phyloP scores from a whole-genome alignment of 2,797 vertebrate genomes.

The Micropoecilia bifurca region DNA sequence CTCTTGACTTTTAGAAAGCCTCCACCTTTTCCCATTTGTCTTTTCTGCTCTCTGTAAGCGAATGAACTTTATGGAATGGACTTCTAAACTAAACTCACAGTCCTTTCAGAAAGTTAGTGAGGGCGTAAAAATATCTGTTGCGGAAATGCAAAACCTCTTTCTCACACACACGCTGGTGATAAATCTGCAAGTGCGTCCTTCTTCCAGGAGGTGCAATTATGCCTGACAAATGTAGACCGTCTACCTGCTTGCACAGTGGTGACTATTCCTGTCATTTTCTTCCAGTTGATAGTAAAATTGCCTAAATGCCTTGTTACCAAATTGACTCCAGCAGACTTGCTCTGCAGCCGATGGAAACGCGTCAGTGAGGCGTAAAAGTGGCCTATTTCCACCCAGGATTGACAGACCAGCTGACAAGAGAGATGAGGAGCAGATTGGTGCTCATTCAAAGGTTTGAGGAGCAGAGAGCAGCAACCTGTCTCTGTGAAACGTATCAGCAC shows the following conservation, averaged over 20 bases:
- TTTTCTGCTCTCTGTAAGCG: neutral
- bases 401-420: slow-evolving; percentile 48
- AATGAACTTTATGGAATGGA: neutral
- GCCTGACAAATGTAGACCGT: neutral
- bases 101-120: neutral
- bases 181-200: neutral
- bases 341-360: slow-evolving; percentile 20
- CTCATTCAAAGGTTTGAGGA: slow-evolving; percentile 31
- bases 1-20: neutral
- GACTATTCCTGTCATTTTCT: slow-evolving; percentile 10
- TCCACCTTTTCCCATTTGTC: neutral
- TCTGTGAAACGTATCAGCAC: slow-evolving; percentile 20
- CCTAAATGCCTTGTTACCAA: neutral
- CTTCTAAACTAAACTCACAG: neutral
- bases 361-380: slow-evolving; percentile 29
- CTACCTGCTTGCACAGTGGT: neutral
- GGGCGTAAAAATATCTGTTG: neutral
- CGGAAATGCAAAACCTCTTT: neutral
- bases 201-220: neutral
- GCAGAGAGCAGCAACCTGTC: slow-evolving; percentile 44
- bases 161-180: neutral
- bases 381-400: slow-evolving; percentile 46
- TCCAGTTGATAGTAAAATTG: slow-evolving; percentile 13
- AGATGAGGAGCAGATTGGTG: slow-evolving; percentile 39
- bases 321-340: slow-evolving; percentile 25